Base-by-base conservation (phyloP, 2,797 vertebrate genomes). In the Hozukius guyotensis region DNA sequence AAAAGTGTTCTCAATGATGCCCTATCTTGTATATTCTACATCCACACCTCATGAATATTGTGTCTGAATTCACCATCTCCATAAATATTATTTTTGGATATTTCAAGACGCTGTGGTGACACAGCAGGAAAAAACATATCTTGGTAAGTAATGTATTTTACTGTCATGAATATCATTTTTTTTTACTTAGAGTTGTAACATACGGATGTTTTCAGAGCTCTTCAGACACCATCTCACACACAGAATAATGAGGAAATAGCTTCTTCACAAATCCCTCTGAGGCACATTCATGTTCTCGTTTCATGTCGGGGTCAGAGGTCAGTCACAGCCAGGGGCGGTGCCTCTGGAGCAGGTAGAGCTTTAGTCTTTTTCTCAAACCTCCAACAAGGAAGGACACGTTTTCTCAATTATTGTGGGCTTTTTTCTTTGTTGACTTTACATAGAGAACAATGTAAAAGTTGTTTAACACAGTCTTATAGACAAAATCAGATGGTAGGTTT, bases 241-340 rank as follows among this genome's bases (percentile, higher is more conserved):
- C 25, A 55, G 52, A 61, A 83, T 82, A 89, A 89, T 87, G 81
- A 78, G 59, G 78, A 88, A 77, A 77, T 62, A 42, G 72, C 81
- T 77, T 88, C 85, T 88, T 88, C 75, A 74, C 62, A 78, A 32
- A 74, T 73, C 61, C 85, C 91, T 86, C 49, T 55, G 71, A 90
- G 90, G 81, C 78, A 65, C 66, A 62, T 77, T 31, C 49, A 64
- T 78, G 76, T 80, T 78, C 61, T 69, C 1, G 24, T 92, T 93
- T 93, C 80, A 90, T 84, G 80, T 84, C 59, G 27, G 78, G 88
- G 90, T 93, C 86, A 91, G 82, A 91, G 90, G 83, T 87, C 86
- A 84, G 8, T 71, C 69, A 80, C 72, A 73, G 87, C 91, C 79
- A 72, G 71, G 65, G 89, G 91, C 14, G 6, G 80, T 32, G 75